These are phyloP conservation scores for Hoplias malabaricus DNA, from an alignment of 2,113 vertebrate genomes.

Conservation along the genomic window DNA sequence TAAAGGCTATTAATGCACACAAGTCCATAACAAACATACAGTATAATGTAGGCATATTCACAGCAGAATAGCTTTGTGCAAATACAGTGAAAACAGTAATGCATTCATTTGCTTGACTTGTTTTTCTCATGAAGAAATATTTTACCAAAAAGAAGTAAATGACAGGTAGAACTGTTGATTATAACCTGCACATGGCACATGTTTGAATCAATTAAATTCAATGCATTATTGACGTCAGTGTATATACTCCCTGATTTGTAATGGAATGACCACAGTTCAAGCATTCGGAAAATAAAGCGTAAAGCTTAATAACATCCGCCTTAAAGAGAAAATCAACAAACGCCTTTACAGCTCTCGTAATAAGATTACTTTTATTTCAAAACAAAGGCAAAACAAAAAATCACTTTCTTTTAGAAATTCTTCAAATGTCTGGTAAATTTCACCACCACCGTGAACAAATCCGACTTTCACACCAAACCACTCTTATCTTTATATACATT, in stretches of 20 bases:
- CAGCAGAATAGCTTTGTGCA: not conserved
- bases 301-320: not conserved
- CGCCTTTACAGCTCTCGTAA: no score
- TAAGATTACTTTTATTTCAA: no score
- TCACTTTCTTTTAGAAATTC: no score
- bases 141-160: not conserved
- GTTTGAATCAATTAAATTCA: not conserved
- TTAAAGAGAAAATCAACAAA: no score
- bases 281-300: not conserved
- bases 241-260: constrained; percentile 22
- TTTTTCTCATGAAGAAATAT: not conserved
- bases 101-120: not conserved
- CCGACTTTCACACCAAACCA: no score
- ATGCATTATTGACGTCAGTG: not conserved
- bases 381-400: no score
- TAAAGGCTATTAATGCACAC: not conserved
- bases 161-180: not conserved
- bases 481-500: no score
- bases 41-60: no score
- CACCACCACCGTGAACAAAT: no score
- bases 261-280: not conserved
- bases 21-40: not conserved
- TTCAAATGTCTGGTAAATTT: no score
- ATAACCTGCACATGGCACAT: not conserved
- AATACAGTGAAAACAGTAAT: not conserved